phyloP scores from a whole-genome alignment of 53 echinoderm and acorn worm genomes.

The Mesocentrotus franciscanus region DNA sequence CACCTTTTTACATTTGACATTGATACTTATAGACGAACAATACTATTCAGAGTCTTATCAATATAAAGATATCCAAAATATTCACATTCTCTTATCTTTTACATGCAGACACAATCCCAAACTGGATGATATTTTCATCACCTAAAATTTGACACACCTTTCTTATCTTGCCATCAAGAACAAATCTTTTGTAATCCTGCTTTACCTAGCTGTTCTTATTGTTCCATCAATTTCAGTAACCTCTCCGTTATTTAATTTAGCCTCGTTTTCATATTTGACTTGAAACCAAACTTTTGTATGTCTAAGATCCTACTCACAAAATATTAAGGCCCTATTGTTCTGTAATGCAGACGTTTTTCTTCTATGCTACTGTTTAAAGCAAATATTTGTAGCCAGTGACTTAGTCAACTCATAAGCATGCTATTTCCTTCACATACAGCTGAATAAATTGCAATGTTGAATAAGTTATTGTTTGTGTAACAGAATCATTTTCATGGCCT shows the following conservation, averaged over 20 bases:
- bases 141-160: neutral
- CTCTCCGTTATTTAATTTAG: neutral
- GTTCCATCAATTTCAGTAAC: neutral
- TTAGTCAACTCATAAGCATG: neutral
- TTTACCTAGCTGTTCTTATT: neutral
- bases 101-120: neutral
- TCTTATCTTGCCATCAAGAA: neutral
- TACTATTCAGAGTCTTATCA: neutral
- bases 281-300: neutral
- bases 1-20: neutral
- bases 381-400: neutral
- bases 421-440: neutral
- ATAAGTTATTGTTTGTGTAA: neutral
- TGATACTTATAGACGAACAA: neutral
- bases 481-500: constrained; percentile 69
- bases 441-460: neutral
- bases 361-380: neutral
- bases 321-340: neutral
- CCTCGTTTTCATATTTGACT: neutral
- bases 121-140: neutral
- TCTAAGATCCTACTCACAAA: neutral
- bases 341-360: neutral
- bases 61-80: neutral
- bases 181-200: neutral
- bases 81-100: neutral